phyloP scores from a whole-genome alignment of 2,888 invertebrate species.

The Listrodromus nycthemerus region DNA sequence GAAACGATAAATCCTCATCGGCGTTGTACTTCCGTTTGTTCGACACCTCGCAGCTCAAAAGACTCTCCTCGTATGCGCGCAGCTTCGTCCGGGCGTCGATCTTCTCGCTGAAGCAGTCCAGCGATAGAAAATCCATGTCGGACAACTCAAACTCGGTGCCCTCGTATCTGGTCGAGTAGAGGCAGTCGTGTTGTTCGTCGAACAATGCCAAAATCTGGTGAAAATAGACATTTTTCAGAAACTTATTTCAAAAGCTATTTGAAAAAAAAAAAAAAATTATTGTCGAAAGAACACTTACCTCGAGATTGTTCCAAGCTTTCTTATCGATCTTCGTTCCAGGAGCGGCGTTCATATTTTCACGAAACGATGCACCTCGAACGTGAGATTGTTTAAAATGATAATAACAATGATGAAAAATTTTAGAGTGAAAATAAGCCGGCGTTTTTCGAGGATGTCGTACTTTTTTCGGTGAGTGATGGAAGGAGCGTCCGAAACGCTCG shows the following conservation, averaged over 20 bases:
- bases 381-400: background rate
- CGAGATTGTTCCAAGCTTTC: conserved; percentile 13
- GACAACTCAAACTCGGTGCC: background rate
- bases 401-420: background rate
- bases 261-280: background rate
- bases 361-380: background rate
- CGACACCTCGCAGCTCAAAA: background rate
- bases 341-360: background rate
- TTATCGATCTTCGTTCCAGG: background rate
- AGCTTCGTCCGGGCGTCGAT: background rate
- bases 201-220: conserved; percentile 50
- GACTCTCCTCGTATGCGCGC: background rate
- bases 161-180: conserved; percentile 7
- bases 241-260: background rate
- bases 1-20: conserved; percentile 12
- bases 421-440: background rate
- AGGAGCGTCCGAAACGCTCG: background rate
- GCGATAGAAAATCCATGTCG: conserved; percentile 20
- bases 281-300: conserved; percentile 32
- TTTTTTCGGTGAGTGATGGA: background rate
- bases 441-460: background rate
- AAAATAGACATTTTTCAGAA: background rate
- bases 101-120: background rate
- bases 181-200: conserved; percentile 41
- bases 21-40: conserved; percentile 9